Evolutionary conservation across 2,113 vertebrate genomes (phyloP).

Genomic region (Leptosomus discolor): DNA sequence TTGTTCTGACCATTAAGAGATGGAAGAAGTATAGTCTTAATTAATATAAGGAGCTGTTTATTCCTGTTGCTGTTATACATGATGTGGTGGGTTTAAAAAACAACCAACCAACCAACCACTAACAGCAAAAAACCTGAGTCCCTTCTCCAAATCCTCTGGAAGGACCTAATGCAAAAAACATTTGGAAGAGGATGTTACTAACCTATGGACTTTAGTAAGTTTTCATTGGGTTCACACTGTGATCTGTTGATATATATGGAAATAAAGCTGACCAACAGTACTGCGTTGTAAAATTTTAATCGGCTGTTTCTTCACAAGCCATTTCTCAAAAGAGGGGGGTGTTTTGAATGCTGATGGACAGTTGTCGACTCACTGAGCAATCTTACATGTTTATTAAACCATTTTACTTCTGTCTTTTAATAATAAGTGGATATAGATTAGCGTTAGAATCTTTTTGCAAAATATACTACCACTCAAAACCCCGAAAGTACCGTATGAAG

Average conservation of each 20-base stretch:
- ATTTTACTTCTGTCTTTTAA: background rate
- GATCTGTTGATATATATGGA: background rate
- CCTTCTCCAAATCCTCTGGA: background rate
- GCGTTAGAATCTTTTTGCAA: background rate
- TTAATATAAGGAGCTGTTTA: background rate
- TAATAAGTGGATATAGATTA: background rate
- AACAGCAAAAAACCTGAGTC: no score
- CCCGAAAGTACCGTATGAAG: background rate
- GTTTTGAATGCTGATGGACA: background rate
- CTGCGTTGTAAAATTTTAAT: background rate
- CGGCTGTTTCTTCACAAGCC: background rate
- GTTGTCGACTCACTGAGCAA: background rate
- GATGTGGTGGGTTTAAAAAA: background rate
- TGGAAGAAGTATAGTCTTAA: background rate
- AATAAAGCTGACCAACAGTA: background rate
- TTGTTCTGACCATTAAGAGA: background rate
- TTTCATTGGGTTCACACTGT: background rate
- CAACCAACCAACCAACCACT: no score
- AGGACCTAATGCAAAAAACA: background rate
- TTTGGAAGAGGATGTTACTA: background rate
- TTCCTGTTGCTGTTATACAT: background rate
- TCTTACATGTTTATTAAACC: background rate
- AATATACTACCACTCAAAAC: background rate
- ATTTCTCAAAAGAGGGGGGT: background rate
- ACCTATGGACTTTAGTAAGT: background rate